phyloP scores from a whole-genome alignment of 2,888 invertebrate genomes.

The Rotaria magnacalcarata region DNA sequence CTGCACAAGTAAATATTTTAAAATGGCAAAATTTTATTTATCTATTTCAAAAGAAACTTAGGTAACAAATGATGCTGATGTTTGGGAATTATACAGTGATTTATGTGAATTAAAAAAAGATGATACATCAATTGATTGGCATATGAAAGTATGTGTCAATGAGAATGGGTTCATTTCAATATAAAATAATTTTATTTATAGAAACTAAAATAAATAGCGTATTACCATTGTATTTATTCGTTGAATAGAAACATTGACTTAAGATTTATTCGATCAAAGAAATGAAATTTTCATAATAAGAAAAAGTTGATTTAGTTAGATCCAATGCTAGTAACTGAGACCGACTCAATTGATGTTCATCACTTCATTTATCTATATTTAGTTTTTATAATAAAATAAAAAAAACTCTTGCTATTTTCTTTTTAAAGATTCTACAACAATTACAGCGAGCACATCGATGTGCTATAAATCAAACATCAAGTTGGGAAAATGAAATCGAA shows the following conservation, averaged over 20 bases:
- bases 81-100: conserved; percentile 36
- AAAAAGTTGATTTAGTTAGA: too few relatives aligned
- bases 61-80: conserved; percentile 26
- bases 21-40: too few relatives aligned
- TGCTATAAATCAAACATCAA: neutral
- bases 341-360: too few relatives aligned
- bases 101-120: conserved; percentile 2
- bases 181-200: neutral
- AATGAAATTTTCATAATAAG: too few relatives aligned
- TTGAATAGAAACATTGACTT: neutral
- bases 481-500: conserved; percentile 28
- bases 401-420: neutral
- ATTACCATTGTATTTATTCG: neutral
- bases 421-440: neutral
- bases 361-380: too few relatives aligned
- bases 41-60: neutral
- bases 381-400: too few relatives aligned
- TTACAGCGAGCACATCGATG: conserved; percentile 26
- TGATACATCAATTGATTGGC: neutral
- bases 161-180: neutral
- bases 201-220: neutral
- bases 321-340: too few relatives aligned
- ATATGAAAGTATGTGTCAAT: neutral
- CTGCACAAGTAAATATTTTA: neutral
- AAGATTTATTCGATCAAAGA: neutral